Percentiles rank a stretch among this genome's conserved stretches.
Evolutionary conservation across 1,140 invertebrate genomes (phyloP).

Genomic region (Tetranychus urticae): DNA sequence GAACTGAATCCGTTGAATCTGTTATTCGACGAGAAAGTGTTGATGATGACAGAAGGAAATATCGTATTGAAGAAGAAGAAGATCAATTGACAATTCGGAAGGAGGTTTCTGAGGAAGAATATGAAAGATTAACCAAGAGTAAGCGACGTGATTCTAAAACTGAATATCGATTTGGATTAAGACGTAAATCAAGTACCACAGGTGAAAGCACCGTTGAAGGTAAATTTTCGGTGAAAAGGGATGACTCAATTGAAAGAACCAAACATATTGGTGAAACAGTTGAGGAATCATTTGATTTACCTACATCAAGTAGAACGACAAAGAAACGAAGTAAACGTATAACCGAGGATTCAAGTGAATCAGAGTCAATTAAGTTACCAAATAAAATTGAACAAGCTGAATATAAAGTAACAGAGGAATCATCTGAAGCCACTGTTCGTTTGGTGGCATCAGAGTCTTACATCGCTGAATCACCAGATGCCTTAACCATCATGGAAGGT

Average conservation of each 20-base stretch:
- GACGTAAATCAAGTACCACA: not conserved
- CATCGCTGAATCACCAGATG: not conserved
- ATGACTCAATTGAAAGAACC: not conserved
- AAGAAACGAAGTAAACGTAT: not conserved
- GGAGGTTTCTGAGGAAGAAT: not conserved
- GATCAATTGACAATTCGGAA: not conserved
- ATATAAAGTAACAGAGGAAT: not conserved
- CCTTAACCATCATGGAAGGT: constrained; percentile 60
- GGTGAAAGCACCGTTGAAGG: not conserved
- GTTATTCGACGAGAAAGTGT: constrained; percentile 7
- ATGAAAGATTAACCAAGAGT: not conserved
- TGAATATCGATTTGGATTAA: not conserved
- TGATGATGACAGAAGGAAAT: constrained; percentile 1
- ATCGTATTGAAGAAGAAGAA: constrained; percentile 10
- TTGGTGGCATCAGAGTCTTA: not conserved
- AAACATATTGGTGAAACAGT: not conserved
- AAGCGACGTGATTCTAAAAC: not conserved
- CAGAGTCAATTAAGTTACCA: not conserved
- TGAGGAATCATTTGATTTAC: not conserved
- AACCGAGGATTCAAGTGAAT: not conserved
- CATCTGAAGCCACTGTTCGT: not conserved
- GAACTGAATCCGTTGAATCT: constrained; percentile 5
- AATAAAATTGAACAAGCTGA: not conserved
- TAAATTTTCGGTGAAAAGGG: not conserved
- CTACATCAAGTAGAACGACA: not conserved